These are phyloP conservation scores for Charina bottae DNA, from an alignment of 2,113 vertebrate genomes.

Conservation along the genomic window DNA sequence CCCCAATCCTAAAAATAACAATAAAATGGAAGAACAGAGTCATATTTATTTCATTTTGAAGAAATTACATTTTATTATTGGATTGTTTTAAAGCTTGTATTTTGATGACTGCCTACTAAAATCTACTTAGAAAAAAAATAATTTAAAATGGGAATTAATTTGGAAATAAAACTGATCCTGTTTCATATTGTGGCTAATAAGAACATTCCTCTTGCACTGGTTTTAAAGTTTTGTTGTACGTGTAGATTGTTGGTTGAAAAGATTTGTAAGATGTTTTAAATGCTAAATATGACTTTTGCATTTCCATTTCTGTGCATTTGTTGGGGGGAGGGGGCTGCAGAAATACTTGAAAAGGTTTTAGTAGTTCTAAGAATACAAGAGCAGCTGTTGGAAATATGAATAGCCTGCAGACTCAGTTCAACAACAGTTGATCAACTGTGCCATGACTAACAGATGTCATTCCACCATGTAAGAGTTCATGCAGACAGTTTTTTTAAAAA, in stretches of 20 bases:
- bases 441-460: constrained; percentile 65
- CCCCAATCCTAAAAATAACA: background rate
- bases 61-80: background rate
- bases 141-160: background rate
- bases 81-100: background rate
- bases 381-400: constrained; percentile 71
- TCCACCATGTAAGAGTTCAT: constrained; percentile 54
- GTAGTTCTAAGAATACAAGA: constrained; percentile 69
- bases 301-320: background rate
- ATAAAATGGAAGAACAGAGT: background rate
- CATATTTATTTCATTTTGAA: background rate
- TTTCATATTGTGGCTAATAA: background rate
- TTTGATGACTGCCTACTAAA: background rate
- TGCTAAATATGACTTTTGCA: constrained; percentile 34
- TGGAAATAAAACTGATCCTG: background rate
- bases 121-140: constrained; percentile 11
- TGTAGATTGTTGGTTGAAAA: background rate
- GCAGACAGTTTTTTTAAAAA: constrained; percentile 43
- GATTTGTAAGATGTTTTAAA: constrained; percentile 27
- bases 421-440: constrained; percentile 68
- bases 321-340: constrained; percentile 34
- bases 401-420: constrained; percentile 64
- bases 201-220: background rate
- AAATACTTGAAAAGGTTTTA: constrained; percentile 61
- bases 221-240: background rate